Percentiles rank a stretch among this genome's conserved stretches.
These are phyloP conservation scores for Cyclura pinguis DNA, from an alignment of 2,797 vertebrate species.

Conservation along the genomic window DNA sequence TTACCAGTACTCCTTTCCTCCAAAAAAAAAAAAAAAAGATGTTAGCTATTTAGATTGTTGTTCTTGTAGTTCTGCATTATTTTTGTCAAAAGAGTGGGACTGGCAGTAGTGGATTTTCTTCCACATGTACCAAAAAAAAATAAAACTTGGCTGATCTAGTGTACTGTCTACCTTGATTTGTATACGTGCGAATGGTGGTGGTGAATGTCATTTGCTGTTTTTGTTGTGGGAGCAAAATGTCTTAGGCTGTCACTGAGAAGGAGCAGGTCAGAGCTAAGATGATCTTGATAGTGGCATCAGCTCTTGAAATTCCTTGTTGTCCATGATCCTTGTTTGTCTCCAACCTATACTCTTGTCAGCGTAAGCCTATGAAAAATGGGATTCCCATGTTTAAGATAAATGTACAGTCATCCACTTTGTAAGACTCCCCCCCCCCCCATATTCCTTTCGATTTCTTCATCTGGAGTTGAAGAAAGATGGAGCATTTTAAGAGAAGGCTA, in stretches of 20 bases:
- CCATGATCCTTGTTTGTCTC: background rate
- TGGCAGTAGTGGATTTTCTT: background rate
- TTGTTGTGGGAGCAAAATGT: background rate
- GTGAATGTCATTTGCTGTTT: background rate
- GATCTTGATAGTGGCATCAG: background rate
- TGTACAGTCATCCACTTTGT: no score
- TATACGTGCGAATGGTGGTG: background rate
- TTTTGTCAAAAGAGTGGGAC: background rate
- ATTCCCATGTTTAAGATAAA: background rate
- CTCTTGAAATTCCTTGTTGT: background rate
- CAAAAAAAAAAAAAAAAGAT: no score
- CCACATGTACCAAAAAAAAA: background rate
- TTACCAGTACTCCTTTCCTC: background rate
- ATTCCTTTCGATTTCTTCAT: constrained; percentile 1
- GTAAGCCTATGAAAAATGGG: background rate
- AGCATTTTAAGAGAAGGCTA: background rate
- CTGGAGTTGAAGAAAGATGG: background rate
- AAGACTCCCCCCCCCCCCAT: background rate
- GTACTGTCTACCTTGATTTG: background rate
- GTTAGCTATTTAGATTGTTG: no score
- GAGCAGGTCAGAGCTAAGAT: background rate
- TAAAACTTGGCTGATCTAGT: background rate
- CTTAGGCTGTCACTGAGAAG: background rate
- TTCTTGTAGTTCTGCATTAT: background rate
- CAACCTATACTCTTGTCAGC: background rate